Conservation (phyloP, 2,797 vertebrate genomes). For the Diceros bicornis region DNA sequence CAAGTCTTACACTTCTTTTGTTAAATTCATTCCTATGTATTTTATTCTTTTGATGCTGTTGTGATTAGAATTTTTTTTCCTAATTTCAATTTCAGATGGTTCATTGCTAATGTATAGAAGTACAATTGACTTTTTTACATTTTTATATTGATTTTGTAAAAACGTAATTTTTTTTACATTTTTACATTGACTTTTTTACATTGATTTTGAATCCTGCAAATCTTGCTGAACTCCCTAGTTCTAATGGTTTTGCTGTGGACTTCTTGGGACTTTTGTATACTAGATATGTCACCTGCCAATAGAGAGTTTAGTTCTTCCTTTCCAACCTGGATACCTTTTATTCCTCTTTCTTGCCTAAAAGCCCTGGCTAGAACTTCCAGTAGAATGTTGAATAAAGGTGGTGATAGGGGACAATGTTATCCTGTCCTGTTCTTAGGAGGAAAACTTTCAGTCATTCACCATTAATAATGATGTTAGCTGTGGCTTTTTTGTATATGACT, state of each 20-base stretch:
- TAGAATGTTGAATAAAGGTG: background rate
- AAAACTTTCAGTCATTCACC: background rate
- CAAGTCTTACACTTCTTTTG: background rate
- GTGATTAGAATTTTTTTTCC: background rate
- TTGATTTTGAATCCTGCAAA: background rate
- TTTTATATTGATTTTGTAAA: background rate
- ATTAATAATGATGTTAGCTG: background rate
- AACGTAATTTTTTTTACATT: too few relatives aligned
- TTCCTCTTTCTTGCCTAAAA: background rate
- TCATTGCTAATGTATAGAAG: background rate
- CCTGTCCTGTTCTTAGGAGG: background rate
- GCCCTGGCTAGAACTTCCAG: background rate
- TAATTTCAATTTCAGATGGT: background rate
- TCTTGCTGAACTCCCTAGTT: background rate
- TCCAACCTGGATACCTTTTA: background rate
- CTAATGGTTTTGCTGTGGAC: background rate
- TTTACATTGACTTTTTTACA: background rate
- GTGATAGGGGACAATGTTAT: background rate
- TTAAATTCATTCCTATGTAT: background rate
- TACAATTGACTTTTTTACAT: background rate
- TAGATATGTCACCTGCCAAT: background rate
- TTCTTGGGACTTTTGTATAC: background rate
- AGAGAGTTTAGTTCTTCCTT: background rate
- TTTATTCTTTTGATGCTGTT: constrained; percentile 1
- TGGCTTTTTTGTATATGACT: background rate